Conservation (phyloP, 1,140 invertebrate genomes). For the Leptinotarsa texana region DNA sequence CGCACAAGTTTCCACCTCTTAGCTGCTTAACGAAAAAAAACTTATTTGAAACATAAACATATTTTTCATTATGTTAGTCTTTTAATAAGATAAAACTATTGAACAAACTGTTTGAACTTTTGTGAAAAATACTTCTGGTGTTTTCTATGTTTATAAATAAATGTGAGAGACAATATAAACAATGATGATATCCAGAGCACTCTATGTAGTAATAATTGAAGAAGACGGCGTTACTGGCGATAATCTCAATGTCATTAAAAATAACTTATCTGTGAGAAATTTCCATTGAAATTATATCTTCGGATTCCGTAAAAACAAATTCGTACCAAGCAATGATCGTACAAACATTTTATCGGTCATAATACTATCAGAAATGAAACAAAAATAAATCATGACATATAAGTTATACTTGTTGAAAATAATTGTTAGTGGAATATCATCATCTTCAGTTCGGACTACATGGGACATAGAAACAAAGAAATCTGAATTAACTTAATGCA, state of each 20-base stretch:
- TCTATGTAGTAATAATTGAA: conserved; percentile 12
- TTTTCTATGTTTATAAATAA: neutral
- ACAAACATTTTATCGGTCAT: neutral
- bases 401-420: no score
- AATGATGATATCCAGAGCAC: neutral
- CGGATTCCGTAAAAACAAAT: conserved; percentile 12
- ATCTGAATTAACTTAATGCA: no score
- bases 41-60: no score
- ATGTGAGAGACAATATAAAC: neutral
- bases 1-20: no score
- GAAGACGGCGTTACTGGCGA: conserved; percentile 16
- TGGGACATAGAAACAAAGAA: no score
- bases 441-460: no score
- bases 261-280: conserved; percentile 24
- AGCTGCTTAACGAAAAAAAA: no score
- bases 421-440: no score
- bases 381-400: neutral
- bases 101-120: no score
- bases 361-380: neutral
- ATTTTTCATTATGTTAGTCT: no score
- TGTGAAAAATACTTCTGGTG: neutral
- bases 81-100: no score
- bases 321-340: neutral
- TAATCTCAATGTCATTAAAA: conserved; percentile 25
- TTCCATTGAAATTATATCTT: conserved; percentile 25